Evolutionary conservation across 1,140 invertebrate species (phyloP), one percentile per base, ranked within the genome.

Genomic region (Magallana angulata): DNA sequence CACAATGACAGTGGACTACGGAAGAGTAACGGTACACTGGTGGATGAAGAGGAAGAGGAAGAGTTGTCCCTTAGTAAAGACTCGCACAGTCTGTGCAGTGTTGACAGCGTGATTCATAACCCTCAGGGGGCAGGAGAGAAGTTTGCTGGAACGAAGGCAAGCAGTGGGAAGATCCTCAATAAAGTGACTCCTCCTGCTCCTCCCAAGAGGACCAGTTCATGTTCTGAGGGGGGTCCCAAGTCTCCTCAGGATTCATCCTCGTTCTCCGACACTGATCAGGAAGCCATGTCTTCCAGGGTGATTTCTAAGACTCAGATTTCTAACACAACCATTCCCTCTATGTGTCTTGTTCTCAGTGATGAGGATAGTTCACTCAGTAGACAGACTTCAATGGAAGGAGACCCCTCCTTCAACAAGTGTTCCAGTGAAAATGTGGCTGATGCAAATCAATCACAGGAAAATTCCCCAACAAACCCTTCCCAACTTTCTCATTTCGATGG

Each of bases 1-100:
- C 98, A 99, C 93, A 97, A 98, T 96, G 98, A 99, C 94, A 98
- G 98, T 85, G 98, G 98, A 1, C 94, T 99, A 71, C 86, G 90
- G 76, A 90, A 90, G 81, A 93, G 92, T 89, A 92, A 85, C 30
- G 90, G 82, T 7, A 93, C 90, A 14, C 60, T 93, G 3, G 88
- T 91, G 18, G 91, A 92, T 81, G 91, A 93, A 11, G 68, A 71
- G 2, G 91, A 93, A 11, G 68, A 71, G 2, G 91, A 92, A 18
- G 90, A 91, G 30, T 81, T 90, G 11, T 90, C 91, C 0, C 91
- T 88, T 11, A 87, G 89, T 5, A 91, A 92, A 64, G 91, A 93
- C 56, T 76, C 85, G 5, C 88, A 88, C 18, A 93, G 92, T 88
- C 86, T 92, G 18, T 87, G 89, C 14, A 93, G 92, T 89, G 81